Evolutionary conservation across 2,797 vertebrate species (phyloP).

Genomic region (Eospalax fontanierii): DNA sequence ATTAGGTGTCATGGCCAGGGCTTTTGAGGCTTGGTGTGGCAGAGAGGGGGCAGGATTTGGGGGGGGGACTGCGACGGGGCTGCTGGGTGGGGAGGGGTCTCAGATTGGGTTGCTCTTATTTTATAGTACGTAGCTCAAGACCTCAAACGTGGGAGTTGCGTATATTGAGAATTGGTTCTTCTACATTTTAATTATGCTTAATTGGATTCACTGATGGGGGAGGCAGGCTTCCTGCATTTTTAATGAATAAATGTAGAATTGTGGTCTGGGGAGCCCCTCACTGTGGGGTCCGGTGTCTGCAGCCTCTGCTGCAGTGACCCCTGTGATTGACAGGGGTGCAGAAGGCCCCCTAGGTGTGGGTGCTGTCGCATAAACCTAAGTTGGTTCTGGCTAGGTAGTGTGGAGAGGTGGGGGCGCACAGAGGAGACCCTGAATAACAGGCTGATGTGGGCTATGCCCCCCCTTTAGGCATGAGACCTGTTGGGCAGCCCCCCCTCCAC

Average conservation of each 20-base stretch:
- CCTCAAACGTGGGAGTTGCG: not conserved
- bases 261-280: not conserved
- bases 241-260: not conserved
- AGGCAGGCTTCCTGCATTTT: not conserved
- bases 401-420: not conserved
- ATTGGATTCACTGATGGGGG: constrained; percentile 22
- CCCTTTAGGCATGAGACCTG: constrained; percentile 59
- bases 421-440: not conserved
- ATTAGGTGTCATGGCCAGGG: not conserved
- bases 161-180: not conserved
- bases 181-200: constrained; percentile 36
- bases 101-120: not conserved
- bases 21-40: not conserved
- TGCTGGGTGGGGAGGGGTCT: not conserved
- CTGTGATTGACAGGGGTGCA: not conserved
- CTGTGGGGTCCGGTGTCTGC: not conserved
- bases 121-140: not conserved
- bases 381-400: not conserved
- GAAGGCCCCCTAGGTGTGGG: not conserved
- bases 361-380: not conserved
- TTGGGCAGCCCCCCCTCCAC: constrained; percentile 30
- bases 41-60: not conserved
- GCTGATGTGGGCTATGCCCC: not conserved
- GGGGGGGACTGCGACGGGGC: not conserved
- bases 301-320: not conserved